Conservation (phyloP, 2,113 vertebrate species). For the Ranitomeya imitator region DNA sequence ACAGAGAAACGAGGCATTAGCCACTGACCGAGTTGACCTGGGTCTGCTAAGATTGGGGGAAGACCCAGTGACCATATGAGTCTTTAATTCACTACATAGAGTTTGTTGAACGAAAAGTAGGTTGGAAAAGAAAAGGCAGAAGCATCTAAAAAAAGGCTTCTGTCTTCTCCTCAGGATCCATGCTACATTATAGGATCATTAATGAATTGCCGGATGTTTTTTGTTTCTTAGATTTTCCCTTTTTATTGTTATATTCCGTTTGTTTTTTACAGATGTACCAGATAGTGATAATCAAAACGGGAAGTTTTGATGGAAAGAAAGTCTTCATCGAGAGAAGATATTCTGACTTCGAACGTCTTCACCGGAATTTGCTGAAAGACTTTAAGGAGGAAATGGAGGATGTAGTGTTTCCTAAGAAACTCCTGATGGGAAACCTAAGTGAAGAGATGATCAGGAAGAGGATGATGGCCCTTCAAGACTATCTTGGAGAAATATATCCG, state of each 20-base stretch:
- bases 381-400: slow-evolving; percentile 89
- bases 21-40: too few species aligned
- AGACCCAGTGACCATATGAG: too few species aligned
- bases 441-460: slow-evolving; percentile 80
- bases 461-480: slow-evolving; percentile 82
- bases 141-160: too few species aligned
- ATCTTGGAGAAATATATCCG: slow-evolving; percentile 77
- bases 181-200: too few species aligned
- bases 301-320: slow-evolving; percentile 83
- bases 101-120: too few species aligned
- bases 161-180: too few species aligned
- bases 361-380: slow-evolving; percentile 77
- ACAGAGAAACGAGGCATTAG: too few species aligned
- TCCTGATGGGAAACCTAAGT: slow-evolving; percentile 79
- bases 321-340: slow-evolving; percentile 85
- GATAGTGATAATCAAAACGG: slow-evolving; percentile 86
- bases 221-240: not conserved
- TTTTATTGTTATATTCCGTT: not conserved
- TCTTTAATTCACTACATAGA: too few species aligned
- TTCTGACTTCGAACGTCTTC: slow-evolving; percentile 83
- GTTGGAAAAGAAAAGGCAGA: too few species aligned
- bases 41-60: too few species aligned
- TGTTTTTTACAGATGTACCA: slow-evolving; percentile 77
- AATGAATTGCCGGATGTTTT: too few species aligned
- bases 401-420: slow-evolving; percentile 80